Base-by-base conservation (phyloP, 2,113 vertebrate species). In the Uropsilus gracilis region DNA sequence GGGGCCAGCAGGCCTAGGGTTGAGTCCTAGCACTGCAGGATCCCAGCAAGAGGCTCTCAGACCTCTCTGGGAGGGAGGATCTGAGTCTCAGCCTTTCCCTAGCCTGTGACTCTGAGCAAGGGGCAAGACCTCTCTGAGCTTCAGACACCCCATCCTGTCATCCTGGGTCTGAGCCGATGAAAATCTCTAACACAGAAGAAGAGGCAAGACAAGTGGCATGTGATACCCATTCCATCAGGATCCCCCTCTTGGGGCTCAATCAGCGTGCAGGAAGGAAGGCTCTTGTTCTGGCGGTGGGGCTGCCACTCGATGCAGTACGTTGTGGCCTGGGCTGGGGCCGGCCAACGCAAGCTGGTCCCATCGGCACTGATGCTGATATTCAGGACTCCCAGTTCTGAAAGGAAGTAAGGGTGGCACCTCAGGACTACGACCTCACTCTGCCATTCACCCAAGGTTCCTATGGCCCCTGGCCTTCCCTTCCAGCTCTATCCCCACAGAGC, bases 241-340 rank as follows among this genome's bases (percentile, higher is more conserved):
- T 59, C 81, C 4, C 0, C 14, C 5, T 75, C 81, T 12, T 7
- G 32, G 8, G 88, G 34, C 0, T 0, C 2, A 0, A 11, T 89
- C 57, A 0, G 26, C 9, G 0, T 0, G 39, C 98, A 98, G 3
- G 0, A 0, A 0, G 71, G 46, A 0, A 0, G 12, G 2, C 9
- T 9, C 0, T 9, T 1, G 0, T 50, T 9, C 28, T 10, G 83
- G 0, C 0, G n/a, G 16, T 46, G 80, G 0, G 1, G 37, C 82
- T 96, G 97, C 92, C 92, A 96, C 92, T 98, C 97, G 0, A 98
- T 93, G 97, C 98, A 98, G 57, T 97, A 98, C 0, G 11, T 4
- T 0, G 2, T 8, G 0, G 76, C 82, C 0, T 28, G 16, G 1
- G 55, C 69, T 0, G 0, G 3, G 18, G 87, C 95, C 24, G 93